Evolutionary conservation across 92 coral and sea anemone species (phyloP).

Genomic region (Muricea muricata): DNA sequence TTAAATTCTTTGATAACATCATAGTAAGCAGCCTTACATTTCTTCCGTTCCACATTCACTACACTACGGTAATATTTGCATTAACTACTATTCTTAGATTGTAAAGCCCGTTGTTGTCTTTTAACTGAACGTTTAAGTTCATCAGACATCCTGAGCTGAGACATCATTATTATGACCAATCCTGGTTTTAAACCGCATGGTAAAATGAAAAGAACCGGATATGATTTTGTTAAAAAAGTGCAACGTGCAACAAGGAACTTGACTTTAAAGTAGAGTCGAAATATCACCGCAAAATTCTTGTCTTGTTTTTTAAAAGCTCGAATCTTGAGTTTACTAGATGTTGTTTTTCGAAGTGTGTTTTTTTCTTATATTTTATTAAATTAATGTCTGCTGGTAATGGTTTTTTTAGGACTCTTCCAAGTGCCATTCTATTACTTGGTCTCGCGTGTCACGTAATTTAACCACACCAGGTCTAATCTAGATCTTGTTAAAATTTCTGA

Average conservation of each 20-base stretch:
- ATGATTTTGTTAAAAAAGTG: neutral
- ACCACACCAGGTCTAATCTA: neutral
- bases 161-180: conserved; percentile 17
- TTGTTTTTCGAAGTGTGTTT: too few relatives aligned
- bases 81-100: neutral
- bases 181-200: conserved; percentile 4
- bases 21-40: conserved; percentile 2
- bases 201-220: neutral
- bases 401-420: conserved; percentile 13
- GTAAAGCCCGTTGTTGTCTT: conserved; percentile 16
- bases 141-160: conserved; percentile 31
- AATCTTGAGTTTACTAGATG: too few relatives aligned
- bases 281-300: too few relatives aligned
- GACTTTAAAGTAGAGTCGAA: too few relatives aligned
- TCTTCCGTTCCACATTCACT: conserved; percentile 35
- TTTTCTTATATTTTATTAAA: too few relatives aligned
- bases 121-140: conserved; percentile 19
- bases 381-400: too few relatives aligned
- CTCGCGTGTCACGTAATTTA: conserved; percentile 2
- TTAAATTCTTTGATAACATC: neutral
- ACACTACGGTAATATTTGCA: conserved; percentile 20
- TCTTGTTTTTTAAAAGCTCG: too few relatives aligned
- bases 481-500: neutral
- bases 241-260: too few relatives aligned
- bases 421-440: neutral